Conservation (phyloP, 2,797 vertebrate species). For the Lagocephalus sceleratus region DNA sequence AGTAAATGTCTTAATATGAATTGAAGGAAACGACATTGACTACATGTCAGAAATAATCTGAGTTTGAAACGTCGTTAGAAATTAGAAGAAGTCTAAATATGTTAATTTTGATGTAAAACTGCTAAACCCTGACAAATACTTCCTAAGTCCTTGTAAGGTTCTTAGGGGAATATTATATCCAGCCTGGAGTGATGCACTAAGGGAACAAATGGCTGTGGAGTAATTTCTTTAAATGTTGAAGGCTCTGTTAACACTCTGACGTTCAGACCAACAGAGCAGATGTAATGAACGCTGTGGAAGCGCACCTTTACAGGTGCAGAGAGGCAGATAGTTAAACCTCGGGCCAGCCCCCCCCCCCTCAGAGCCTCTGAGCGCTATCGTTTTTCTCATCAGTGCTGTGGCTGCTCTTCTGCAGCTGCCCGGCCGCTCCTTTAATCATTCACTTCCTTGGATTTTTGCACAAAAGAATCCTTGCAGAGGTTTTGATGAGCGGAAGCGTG, state of each 20-base stretch:
- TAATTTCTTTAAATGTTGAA: slow-evolving; percentile 25
- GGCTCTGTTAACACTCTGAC: slow-evolving; percentile 27
- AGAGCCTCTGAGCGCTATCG: no score
- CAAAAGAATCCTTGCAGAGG: background rate
- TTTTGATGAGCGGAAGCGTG: slow-evolving; percentile 2
- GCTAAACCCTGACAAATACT: slow-evolving; percentile 33
- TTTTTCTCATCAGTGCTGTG: background rate
- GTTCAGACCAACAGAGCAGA: slow-evolving; percentile 13
- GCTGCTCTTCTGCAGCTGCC: background rate
- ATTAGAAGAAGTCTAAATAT: slow-evolving; percentile 17
- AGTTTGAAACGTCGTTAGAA: slow-evolving; percentile 5
- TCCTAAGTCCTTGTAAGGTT: slow-evolving; percentile 33
- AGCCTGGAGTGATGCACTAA: slow-evolving; percentile 21
- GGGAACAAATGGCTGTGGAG: slow-evolving; percentile 14
- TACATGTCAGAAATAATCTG: background rate
- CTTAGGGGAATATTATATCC: slow-evolving; percentile 27
- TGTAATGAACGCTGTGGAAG: background rate
- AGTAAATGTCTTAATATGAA: background rate
- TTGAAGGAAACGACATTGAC: background rate
- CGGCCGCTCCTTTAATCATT: background rate
- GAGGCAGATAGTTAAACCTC: background rate
- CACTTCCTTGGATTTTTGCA: background rate
- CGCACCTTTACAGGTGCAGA: background rate
- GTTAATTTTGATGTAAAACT: slow-evolving; percentile 23
- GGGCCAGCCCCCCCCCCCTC: background rate